These are phyloP conservation scores for Phalacrocorax carbo DNA, from an alignment of 2,113 vertebrate species.

Conservation along the genomic window DNA sequence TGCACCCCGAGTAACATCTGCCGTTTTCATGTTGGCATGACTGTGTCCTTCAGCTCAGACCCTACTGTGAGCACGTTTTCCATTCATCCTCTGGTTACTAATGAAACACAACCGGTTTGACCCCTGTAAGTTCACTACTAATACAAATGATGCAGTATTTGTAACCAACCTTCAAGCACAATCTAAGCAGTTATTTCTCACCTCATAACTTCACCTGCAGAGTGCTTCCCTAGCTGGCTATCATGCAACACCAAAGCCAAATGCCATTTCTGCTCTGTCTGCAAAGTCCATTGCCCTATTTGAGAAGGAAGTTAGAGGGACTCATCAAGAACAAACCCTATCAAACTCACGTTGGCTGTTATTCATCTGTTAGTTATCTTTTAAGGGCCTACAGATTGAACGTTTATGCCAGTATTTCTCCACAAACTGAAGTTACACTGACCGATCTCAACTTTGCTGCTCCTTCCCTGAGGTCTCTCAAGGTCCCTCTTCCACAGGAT, in stretches of 20 bases:
- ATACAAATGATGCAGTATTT: background rate
- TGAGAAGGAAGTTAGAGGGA: background rate
- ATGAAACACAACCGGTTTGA: background rate
- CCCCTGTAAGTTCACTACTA: background rate
- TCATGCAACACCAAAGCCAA: background rate
- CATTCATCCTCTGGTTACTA: background rate
- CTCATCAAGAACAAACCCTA: background rate
- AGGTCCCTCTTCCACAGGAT: background rate
- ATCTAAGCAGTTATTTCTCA: background rate
- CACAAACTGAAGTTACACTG: background rate
- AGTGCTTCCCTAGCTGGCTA: background rate
- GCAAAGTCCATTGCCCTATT: background rate
- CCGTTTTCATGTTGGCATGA: fast-evolving
- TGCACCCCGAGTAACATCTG: fast-evolving
- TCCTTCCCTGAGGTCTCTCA: background rate
- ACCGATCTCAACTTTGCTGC: background rate
- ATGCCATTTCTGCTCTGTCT: background rate
- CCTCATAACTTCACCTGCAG: background rate
- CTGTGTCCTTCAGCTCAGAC: background rate
- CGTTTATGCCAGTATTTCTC: background rate
- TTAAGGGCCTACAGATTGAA: background rate
- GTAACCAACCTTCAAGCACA: background rate
- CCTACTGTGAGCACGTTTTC: fast-evolving
- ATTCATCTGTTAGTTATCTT: background rate
- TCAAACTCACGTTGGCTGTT: background rate